These are phyloP conservation scores for Cichlasoma orientale DNA, from an alignment of 2,797 vertebrate species.

Conservation along the genomic window DNA sequence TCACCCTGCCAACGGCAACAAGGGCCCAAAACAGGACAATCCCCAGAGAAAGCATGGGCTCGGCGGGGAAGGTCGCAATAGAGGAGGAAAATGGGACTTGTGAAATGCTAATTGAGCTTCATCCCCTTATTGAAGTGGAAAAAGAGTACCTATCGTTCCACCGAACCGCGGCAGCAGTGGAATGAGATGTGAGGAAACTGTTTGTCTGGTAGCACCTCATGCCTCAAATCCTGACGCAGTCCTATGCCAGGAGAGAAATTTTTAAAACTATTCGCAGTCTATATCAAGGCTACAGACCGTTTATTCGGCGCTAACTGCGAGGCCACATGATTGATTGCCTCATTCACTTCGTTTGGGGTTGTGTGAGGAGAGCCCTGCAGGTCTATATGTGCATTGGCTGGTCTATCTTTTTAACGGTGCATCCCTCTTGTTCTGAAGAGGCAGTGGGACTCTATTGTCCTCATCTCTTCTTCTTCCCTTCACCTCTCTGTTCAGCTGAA, in stretches of 20 bases:
- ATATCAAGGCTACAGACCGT: conserved; percentile 34
- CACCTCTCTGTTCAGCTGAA: conserved; percentile 88
- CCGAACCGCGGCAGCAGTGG: conserved; percentile 71
- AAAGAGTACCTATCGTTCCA: conserved; percentile 78
- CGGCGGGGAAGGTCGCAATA: conserved; percentile 89
- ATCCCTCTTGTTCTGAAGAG: conserved; percentile 73
- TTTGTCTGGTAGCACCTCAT: conserved; percentile 71
- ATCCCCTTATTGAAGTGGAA: conserved; percentile 86
- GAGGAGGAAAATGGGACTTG: conserved; percentile 86
- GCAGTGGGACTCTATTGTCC: conserved; percentile 84
- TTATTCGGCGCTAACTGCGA: conserved; percentile 39
- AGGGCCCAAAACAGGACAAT: conserved; percentile 97
- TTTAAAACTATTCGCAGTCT: conserved; percentile 12
- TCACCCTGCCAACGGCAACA: conserved; percentile 99
- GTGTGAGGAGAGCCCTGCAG: conserved; percentile 58
- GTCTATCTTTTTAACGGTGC: conserved; percentile 54
- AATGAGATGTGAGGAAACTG: conserved; percentile 74
- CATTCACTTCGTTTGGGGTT: conserved; percentile 51
- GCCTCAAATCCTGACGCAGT: conserved; percentile 22
- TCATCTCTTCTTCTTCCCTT: conserved; percentile 79
- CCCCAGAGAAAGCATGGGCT: conserved; percentile 89
- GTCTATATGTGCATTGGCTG: conserved; percentile 57
- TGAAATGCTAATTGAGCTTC: conserved; percentile 92
- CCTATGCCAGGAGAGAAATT: conserved; percentile 16
- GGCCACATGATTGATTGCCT: conserved; percentile 64